A percentile compares a stretch with the other conserved stretches of the same genome.
Conservation (phyloP, 1,140 invertebrate genomes). For the Idris sp. region DNA sequence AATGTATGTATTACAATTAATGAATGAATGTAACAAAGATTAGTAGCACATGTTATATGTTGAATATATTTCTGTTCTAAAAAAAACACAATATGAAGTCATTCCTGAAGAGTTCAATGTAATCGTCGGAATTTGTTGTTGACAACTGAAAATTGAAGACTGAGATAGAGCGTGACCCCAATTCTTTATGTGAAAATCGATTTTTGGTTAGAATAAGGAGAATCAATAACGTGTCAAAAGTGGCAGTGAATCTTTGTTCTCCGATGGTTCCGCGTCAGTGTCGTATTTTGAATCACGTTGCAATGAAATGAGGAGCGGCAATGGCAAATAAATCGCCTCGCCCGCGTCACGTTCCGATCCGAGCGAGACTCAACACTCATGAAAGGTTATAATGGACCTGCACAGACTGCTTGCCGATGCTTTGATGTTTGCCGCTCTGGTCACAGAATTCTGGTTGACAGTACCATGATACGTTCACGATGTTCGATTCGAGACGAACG, state of each 20-base stretch:
- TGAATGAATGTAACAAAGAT: too few relatives aligned
- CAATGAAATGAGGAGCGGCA: conserved; percentile 77
- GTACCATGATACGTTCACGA: conserved; percentile 53
- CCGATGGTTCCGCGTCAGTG: conserved; percentile 37
- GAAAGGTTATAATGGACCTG: conserved; percentile 65
- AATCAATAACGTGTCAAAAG: conserved; percentile 52
- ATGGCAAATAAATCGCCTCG: conserved; percentile 78
- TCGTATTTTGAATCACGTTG: conserved; percentile 71
- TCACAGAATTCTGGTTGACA: conserved; percentile 63
- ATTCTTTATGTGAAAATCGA: conserved; percentile 36
- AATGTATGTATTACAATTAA: too few relatives aligned
- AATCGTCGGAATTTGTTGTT: not conserved
- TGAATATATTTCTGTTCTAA: too few relatives aligned
- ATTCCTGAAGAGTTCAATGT: too few relatives aligned
- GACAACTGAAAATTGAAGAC: conserved; percentile 18
- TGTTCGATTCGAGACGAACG: conserved; percentile 62
- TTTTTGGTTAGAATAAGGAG: conserved; percentile 24
- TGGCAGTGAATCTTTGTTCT: conserved; percentile 37
- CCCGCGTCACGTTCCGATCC: conserved; percentile 76
- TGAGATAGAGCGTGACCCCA: conserved; percentile 13
- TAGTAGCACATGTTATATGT: too few relatives aligned
- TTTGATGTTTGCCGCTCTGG: conserved; percentile 64
- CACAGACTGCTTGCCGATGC: conserved; percentile 49
- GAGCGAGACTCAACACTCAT: conserved; percentile 64
- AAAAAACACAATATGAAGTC: too few relatives aligned